phyloP scores from a whole-genome alignment of 2,888 invertebrate species.

The Monoplex corrugatus region DNA sequence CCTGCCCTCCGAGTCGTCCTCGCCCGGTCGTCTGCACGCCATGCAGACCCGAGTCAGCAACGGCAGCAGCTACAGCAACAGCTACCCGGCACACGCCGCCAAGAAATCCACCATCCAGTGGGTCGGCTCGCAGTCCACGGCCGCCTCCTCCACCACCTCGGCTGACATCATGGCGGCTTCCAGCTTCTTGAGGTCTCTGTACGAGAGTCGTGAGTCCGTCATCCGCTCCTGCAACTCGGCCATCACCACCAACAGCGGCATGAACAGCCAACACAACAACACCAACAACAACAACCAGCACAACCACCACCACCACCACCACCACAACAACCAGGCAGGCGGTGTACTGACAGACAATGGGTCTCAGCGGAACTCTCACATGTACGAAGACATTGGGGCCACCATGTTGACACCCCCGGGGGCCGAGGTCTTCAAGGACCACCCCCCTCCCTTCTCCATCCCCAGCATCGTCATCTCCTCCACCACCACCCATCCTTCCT shows the following conservation, averaged over 20 bases:
- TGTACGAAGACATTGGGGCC: constrained; percentile 39
- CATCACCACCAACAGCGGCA: constrained; percentile 48
- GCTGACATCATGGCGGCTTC: constrained; percentile 89
- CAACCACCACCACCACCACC: background rate
- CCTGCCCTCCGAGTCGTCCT: constrained; percentile 87
- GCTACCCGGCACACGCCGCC: constrained; percentile 45
- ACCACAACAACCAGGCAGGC: background rate
- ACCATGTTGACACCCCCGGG: constrained; percentile 93
- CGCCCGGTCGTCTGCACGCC: constrained; percentile 79
- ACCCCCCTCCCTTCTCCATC: constrained; percentile 56
- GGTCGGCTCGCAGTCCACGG: constrained; percentile 87
- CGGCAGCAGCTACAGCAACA: constrained; percentile 35
- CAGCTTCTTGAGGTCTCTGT: constrained; percentile 92
- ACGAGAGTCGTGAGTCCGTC: constrained; percentile 96
- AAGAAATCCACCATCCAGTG: constrained; percentile 88
- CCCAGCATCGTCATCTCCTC: constrained; percentile 56
- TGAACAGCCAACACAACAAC: background rate
- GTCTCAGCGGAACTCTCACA: background rate
- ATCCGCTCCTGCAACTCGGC: constrained; percentile 87
- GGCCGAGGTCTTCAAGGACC: constrained; percentile 85
- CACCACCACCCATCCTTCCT: constrained; percentile 45
- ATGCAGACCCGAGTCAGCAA: constrained; percentile 82
- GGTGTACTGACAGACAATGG: constrained; percentile 9
- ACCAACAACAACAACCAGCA: background rate
- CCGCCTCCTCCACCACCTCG: constrained; percentile 70